Conservation (phyloP, 1,140 invertebrate species). For the Zaprionus kolodkinae region DNA sequence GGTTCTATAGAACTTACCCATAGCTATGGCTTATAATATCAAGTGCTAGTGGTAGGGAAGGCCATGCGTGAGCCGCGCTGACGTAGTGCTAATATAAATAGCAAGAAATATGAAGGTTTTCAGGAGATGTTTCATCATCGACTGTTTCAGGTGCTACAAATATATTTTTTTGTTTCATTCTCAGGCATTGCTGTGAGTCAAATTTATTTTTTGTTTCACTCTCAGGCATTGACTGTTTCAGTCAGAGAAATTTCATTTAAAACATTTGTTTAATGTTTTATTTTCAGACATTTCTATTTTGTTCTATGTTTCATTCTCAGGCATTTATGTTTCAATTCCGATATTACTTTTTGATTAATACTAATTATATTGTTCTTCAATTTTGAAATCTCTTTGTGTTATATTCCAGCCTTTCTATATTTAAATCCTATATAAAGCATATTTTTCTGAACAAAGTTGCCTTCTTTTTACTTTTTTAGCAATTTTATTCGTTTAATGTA, state of each 20-base stretch:
- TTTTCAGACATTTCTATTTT: not conserved
- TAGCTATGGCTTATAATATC: not conserved
- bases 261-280: not conserved
- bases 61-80: not conserved
- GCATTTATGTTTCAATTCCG: not conserved
- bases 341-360: no score
- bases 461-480: not conserved
- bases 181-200: no score
- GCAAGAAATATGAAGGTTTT: not conserved
- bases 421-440: no score
- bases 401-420: no score
- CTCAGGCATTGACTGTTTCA: no score
- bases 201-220: not conserved
- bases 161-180: not conserved
- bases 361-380: no score
- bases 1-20: not conserved
- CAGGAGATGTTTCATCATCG: not conserved
- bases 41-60: not conserved
- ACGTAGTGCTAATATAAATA: conserved; percentile 11
- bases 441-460: no score
- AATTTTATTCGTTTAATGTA: not conserved
- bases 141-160: no score
- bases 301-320: not conserved
- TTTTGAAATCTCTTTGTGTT: no score
- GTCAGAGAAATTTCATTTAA: no score